Evolutionary conservation across 2,113 vertebrate genomes (phyloP).

Genomic region (Ochotona curzoniae): DNA sequence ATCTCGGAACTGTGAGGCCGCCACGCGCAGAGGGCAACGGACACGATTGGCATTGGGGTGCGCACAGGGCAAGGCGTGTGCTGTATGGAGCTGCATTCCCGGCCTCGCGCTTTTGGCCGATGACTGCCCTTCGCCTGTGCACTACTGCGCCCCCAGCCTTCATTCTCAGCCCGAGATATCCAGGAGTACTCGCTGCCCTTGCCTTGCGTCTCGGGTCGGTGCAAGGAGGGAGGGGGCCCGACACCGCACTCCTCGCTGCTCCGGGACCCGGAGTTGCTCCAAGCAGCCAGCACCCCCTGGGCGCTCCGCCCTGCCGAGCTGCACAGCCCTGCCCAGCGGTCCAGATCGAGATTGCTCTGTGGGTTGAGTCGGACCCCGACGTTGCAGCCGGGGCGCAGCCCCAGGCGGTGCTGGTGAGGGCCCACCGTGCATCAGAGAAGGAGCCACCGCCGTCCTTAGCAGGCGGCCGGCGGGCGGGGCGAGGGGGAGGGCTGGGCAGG

Average conservation of each 20-base stretch:
- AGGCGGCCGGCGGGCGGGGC: slow-evolving; percentile 65
- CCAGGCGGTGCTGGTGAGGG: too few relatives aligned
- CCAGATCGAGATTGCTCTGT: too few relatives aligned
- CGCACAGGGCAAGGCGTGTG: background rate
- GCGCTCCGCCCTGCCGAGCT: too few relatives aligned
- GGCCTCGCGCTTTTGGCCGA: background rate
- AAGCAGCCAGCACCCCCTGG: too few relatives aligned
- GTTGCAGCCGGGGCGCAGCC: too few relatives aligned
- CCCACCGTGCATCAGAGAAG: too few relatives aligned
- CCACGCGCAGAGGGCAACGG: background rate
- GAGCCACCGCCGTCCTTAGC: slow-evolving; percentile 26
- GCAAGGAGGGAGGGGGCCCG: slow-evolving; percentile 72
- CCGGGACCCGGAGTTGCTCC: too few relatives aligned
- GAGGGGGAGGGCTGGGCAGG: slow-evolving; percentile 49
- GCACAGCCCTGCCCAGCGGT: too few relatives aligned
- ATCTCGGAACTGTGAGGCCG: slow-evolving; percentile 38
- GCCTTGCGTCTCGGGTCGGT: background rate
- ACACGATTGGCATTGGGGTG: background rate
- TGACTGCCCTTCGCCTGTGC: background rate
- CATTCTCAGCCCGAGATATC: slow-evolving; percentile 14
- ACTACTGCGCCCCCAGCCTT: background rate
- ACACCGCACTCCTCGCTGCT: slow-evolving; percentile 68
- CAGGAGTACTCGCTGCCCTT: background rate
- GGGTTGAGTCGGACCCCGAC: too few relatives aligned
- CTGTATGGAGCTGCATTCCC: background rate